A percentile compares a stretch with the other conserved stretches of the same genome.
phyloP scores from a whole-genome alignment of 2,113 vertebrate genomes.

The Desmodus rotundus region DNA sequence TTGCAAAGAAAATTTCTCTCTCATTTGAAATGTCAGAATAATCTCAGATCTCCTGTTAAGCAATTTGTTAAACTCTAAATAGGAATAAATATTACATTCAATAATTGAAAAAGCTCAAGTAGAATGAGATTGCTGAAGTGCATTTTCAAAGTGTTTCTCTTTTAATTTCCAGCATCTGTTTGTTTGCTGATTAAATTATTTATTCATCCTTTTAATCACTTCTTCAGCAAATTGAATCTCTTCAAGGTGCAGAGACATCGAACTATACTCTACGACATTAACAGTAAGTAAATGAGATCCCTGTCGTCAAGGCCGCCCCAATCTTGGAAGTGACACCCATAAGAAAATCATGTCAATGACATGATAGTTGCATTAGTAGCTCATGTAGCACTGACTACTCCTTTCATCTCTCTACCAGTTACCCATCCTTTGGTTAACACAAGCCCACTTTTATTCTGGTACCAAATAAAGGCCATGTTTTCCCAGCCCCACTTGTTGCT shows the following conservation, averaged over 20 bases:
- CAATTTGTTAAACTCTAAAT: slow-evolving; percentile 58
- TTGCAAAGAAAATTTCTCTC: slow-evolving; percentile 18
- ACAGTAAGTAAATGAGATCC: background rate
- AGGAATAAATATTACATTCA: slow-evolving; percentile 35
- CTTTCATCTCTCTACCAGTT: accelerated
- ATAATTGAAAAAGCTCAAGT: slow-evolving; percentile 43
- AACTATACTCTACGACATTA: background rate
- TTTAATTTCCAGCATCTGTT: slow-evolving; percentile 34
- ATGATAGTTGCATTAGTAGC: accelerated
- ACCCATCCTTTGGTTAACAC: background rate
- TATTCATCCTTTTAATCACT: slow-evolving; percentile 50
- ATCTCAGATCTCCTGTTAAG: slow-evolving; percentile 48
- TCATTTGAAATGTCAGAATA: slow-evolving; percentile 56
- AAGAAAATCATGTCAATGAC: too few species aligned
- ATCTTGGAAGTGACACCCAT: background rate
- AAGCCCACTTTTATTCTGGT: background rate
- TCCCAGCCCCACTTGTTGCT: background rate
- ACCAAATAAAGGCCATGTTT: background rate
- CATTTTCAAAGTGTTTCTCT: slow-evolving; percentile 11
- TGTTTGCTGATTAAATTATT: slow-evolving; percentile 63
- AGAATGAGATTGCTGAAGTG: background rate
- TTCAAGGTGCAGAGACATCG: background rate
- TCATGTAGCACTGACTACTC: background rate
- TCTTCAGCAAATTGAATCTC: background rate
- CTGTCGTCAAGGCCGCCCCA: background rate